These are phyloP conservation scores for Salvelinus fontinalis DNA, from an alignment of 2,113 vertebrate species.

Conservation along the genomic window DNA sequence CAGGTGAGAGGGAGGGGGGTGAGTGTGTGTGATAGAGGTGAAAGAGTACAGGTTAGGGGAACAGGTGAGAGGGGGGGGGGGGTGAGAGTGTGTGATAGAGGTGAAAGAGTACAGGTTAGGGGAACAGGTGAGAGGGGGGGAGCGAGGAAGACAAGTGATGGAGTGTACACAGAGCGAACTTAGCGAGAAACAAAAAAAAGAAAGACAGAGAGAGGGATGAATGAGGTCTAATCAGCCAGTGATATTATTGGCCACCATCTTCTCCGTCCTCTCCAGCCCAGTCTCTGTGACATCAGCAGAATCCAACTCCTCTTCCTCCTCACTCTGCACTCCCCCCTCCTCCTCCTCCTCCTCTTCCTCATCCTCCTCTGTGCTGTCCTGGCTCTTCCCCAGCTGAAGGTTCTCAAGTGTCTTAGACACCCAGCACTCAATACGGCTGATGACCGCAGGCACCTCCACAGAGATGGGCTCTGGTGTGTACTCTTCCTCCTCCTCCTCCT, in stretches of 20 bases:
- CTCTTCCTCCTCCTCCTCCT: slow-evolving; percentile 88
- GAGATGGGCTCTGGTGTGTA: slow-evolving; percentile 89
- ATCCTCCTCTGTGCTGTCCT: slow-evolving; percentile 86
- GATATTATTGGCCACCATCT: slow-evolving; percentile 48
- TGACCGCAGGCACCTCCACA: slow-evolving; percentile 89
- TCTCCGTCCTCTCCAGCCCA: slow-evolving; percentile 48
- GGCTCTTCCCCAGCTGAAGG: slow-evolving; percentile 89
- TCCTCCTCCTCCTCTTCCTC: slow-evolving; percentile 77
- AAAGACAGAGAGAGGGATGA: not conserved
- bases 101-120: not conserved
- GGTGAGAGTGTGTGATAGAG: not conserved
- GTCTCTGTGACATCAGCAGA: slow-evolving; percentile 73
- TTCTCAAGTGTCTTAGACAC: slow-evolving; percentile 96
- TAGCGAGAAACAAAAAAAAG: no score
- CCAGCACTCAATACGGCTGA: slow-evolving; percentile 96
- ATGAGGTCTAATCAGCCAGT: slow-evolving; percentile 44
- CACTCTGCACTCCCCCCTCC: slow-evolving; percentile 82
- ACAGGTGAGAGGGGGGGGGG: no score
- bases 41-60: no score
- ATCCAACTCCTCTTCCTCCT: slow-evolving; percentile 81
- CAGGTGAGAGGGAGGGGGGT: no score
- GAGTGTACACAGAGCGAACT: no score
- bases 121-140: not conserved
- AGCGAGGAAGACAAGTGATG: not conserved
- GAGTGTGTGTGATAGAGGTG: no score